Conservation (phyloP, 2,888 invertebrate genomes). For the Nemoura dubitans region DNA sequence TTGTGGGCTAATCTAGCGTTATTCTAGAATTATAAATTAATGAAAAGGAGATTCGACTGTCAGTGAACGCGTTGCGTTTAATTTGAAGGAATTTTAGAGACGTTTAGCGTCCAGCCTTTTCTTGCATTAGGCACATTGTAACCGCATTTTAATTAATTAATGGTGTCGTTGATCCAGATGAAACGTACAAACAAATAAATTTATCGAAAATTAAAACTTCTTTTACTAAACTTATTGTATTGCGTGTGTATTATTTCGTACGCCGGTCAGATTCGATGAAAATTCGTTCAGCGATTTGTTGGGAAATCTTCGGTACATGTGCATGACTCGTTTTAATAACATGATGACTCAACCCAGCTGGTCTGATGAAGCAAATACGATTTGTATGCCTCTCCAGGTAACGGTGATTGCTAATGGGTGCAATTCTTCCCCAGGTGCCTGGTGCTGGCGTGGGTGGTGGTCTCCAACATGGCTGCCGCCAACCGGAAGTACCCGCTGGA, state of each 20-base stretch:
- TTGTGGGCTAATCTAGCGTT: neutral
- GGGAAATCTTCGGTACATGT: too few relatives aligned
- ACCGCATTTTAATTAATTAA: neutral
- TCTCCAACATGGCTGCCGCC: conserved; percentile 1
- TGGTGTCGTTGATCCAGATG: neutral
- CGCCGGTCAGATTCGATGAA: too few relatives aligned
- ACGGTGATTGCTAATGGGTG: neutral
- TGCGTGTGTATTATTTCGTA: too few relatives aligned
- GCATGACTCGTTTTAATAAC: too few relatives aligned
- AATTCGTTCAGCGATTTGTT: too few relatives aligned
- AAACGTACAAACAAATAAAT: neutral
- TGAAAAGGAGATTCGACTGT: conserved; percentile 17
- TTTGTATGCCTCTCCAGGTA: neutral
- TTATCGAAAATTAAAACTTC: neutral
- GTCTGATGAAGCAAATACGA: too few relatives aligned
- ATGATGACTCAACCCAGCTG: too few relatives aligned
- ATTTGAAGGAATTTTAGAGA: neutral
- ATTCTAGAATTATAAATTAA: conserved; percentile 16
- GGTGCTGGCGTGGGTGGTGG: conserved; percentile 15
- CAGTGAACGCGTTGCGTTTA: neutral
- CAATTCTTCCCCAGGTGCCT: conserved; percentile 16
- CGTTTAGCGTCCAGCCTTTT: neutral
- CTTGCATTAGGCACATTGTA: too few relatives aligned
- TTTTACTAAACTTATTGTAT: neutral
- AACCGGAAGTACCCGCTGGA: conserved; percentile 31